Percentiles rank a stretch among this genome's conserved stretches.
phyloP scores from a whole-genome alignment of 2,113 vertebrate species.

The Gobiocypris rarus region DNA sequence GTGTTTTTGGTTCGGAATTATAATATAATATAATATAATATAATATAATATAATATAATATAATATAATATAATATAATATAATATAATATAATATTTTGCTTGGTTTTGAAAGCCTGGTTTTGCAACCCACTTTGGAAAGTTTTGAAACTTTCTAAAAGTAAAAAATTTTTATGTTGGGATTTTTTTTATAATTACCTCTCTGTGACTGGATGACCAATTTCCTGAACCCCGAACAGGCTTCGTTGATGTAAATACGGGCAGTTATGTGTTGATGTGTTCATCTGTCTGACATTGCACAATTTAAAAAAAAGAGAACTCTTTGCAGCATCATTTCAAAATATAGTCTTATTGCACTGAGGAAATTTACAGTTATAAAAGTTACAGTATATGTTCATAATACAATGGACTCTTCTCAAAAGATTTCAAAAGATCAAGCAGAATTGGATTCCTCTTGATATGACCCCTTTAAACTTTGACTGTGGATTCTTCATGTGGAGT shows the following conservation, averaged over 20 bases:
- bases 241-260: neutral
- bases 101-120: no score
- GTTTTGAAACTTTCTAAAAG: neutral
- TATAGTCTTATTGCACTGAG: neutral
- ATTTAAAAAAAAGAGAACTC: neutral
- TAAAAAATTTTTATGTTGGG: neutral
- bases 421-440: neutral
- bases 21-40: no score
- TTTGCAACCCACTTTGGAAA: neutral
- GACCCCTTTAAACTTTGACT: neutral
- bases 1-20: no score
- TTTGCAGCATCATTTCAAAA: neutral
- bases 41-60: no score
- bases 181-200: neutral
- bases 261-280: neutral
- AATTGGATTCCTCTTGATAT: neutral
- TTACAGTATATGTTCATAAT: neutral
- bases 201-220: neutral
- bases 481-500: constrained; percentile 1
- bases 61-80: no score
- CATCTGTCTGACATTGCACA: neutral
- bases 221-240: neutral
- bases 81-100: no score
- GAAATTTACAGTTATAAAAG: neutral
- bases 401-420: neutral